Percentiles rank a stretch among this genome's conserved stretches.
Conservation (phyloP, 2,888 invertebrate species). For the Drosophila basisetae region DNA sequence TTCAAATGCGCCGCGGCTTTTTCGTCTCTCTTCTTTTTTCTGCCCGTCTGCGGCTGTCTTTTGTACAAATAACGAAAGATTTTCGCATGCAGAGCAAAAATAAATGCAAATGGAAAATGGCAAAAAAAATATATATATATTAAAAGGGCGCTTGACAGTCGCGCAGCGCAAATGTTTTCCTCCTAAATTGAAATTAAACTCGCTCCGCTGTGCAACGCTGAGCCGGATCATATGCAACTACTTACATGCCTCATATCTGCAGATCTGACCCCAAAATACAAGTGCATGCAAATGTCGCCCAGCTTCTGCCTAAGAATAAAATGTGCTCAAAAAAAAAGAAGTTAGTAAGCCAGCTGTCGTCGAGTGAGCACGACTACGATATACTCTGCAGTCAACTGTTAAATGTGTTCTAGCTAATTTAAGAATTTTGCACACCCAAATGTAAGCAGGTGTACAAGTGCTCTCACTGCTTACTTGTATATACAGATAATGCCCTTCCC, state of each 20-base stretch:
- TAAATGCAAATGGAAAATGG: slow-evolving; percentile 68
- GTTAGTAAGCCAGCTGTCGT: background rate
- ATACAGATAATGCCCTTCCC: background rate
- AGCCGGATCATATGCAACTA: slow-evolving; percentile 46
- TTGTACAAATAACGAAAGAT: slow-evolving; percentile 78
- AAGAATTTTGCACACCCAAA: background rate
- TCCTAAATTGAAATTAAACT: slow-evolving; percentile 76
- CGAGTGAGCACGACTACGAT: background rate
- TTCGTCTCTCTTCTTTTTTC: slow-evolving; percentile 33
- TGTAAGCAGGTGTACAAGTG: background rate
- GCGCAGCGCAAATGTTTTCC: slow-evolving; percentile 69
- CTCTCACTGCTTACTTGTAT: background rate
- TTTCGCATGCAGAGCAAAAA: slow-evolving; percentile 77
- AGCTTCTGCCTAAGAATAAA: slow-evolving; percentile 46
- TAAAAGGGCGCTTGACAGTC: slow-evolving; percentile 50
- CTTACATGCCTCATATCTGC: slow-evolving; percentile 57
- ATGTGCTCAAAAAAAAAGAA: slow-evolving; percentile 35
- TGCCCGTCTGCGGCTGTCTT: slow-evolving; percentile 73
- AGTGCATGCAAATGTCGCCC: slow-evolving; percentile 48
- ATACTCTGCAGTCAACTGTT: background rate
- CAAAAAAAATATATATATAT: slow-evolving; percentile 37
- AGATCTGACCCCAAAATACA: slow-evolving; percentile 58
- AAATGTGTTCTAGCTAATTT: background rate
- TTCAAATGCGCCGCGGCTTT: slow-evolving; percentile 77
- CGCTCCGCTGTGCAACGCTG: slow-evolving; percentile 30